Conservation (phyloP, 2,888 invertebrate genomes). For the Drosophila niveifrons region DNA sequence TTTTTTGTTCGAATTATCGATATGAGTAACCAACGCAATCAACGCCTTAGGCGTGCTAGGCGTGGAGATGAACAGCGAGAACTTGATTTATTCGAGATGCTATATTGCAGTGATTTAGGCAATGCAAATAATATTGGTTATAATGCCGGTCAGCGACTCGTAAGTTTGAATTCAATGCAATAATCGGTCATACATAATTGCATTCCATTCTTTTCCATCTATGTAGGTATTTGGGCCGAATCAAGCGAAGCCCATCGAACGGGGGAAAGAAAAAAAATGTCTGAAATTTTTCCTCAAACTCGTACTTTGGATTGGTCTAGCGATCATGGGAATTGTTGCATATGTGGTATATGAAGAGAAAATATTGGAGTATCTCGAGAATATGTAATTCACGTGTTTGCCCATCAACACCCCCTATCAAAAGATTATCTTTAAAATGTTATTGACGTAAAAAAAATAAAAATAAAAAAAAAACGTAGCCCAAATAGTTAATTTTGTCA, state of each 20-base stretch:
- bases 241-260: not conserved
- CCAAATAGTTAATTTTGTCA: not conserved
- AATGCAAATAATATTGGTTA: no score
- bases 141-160: not conserved
- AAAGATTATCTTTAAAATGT: constrained; percentile 19
- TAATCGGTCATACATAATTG: no score
- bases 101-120: constrained; percentile 8
- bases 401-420: no score
- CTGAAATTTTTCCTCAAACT: not conserved
- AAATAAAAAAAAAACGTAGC: constrained; percentile 9
- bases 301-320: no score
- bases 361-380: no score
- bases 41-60: no score
- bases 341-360: not conserved
- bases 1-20: no score
- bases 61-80: not conserved
- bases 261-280: not conserved
- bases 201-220: not conserved
- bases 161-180: not conserved
- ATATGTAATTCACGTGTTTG: constrained; percentile 21
- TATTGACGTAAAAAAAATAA: constrained; percentile 15
- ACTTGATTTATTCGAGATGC: constrained; percentile 5
- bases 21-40: not conserved
- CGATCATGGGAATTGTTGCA: not conserved
- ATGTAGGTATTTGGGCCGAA: not conserved